A percentile compares a stretch with the other conserved stretches of the same genome.
phyloP scores from a whole-genome alignment of 92 coral and sea anemone genomes.

The Umimayanthus chanpuru region DNA sequence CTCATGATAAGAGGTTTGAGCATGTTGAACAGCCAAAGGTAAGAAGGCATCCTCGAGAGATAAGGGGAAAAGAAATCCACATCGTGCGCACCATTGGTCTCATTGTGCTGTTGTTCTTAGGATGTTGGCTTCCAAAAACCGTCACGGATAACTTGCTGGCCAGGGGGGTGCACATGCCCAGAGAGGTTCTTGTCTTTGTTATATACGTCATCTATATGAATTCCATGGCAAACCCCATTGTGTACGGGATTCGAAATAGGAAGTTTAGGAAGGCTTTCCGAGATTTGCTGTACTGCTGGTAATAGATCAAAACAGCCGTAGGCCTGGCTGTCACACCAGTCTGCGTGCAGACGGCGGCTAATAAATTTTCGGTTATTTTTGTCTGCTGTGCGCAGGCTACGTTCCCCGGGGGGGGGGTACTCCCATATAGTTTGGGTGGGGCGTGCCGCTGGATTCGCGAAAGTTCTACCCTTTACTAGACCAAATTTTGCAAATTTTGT shows the following conservation, averaged over 20 bases:
- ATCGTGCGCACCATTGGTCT: constrained; percentile 57
- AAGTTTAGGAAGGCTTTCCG: constrained; percentile 56
- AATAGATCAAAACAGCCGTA: background rate
- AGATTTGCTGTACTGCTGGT: background rate
- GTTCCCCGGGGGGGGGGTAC: too few relatives aligned
- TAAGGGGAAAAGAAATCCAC: constrained; percentile 54
- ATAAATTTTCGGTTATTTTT: too few relatives aligned
- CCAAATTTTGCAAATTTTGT: too few relatives aligned
- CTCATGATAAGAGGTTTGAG: background rate
- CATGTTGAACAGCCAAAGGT: background rate
- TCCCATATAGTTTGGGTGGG: too few relatives aligned
- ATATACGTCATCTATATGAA: constrained; percentile 58
- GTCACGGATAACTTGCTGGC: constrained; percentile 50
- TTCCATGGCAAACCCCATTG: constrained; percentile 56
- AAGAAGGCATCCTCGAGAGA: constrained; percentile 3
- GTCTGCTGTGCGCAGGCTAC: too few relatives aligned
- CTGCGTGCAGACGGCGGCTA: too few relatives aligned
- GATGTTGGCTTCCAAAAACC: constrained; percentile 60
- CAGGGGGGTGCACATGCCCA: constrained; percentile 45
- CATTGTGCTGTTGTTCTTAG: constrained; percentile 54
- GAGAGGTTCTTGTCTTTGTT: constrained; percentile 51
- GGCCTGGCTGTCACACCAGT: too few relatives aligned
- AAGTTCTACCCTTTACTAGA: too few relatives aligned
- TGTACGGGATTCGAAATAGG: constrained; percentile 56
- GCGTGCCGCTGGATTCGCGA: too few relatives aligned